A percentile compares a stretch with the other conserved stretches of the same genome.
Conservation (phyloP, 2,113 vertebrate genomes). For the Pterophyllum scalare region DNA sequence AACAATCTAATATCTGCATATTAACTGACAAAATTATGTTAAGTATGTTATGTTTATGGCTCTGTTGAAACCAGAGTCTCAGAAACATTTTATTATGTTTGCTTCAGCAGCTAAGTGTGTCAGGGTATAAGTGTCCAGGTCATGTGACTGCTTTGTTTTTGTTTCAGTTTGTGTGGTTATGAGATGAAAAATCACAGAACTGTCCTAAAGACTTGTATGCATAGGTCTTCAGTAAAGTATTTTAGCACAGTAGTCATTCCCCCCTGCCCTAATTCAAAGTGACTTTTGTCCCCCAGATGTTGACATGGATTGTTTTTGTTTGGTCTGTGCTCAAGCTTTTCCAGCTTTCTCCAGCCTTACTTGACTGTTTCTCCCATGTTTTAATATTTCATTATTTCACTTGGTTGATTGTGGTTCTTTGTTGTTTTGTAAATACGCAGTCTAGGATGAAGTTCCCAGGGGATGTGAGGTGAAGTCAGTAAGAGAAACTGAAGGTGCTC, state of each 20-base stretch:
- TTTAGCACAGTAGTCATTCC: not conserved
- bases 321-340: not conserved
- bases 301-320: not conserved
- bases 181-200: not conserved
- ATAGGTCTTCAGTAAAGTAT: not conserved
- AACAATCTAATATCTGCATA: not conserved
- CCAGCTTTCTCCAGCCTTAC: not conserved
- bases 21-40: not conserved
- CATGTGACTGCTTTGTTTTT: not conserved
- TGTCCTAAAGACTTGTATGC: not conserved
- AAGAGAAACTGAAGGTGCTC: constrained; percentile 45
- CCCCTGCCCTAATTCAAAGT: not conserved
- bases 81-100: not conserved
- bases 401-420: not conserved
- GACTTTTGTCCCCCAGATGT: not conserved
- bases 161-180: not conserved
- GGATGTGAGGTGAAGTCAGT: constrained; percentile 9
- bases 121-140: not conserved
- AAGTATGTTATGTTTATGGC: not conserved
- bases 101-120: constrained; percentile 1
- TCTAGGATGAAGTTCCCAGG: not conserved
- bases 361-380: not conserved
- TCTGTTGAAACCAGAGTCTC: not conserved
- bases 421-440: not conserved
- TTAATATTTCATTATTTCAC: not conserved